Percentiles rank a stretch among this genome's conserved stretches.
phyloP scores from a whole-genome alignment of 2,797 vertebrate species.

The Cryptoblepharus egeriae region DNA sequence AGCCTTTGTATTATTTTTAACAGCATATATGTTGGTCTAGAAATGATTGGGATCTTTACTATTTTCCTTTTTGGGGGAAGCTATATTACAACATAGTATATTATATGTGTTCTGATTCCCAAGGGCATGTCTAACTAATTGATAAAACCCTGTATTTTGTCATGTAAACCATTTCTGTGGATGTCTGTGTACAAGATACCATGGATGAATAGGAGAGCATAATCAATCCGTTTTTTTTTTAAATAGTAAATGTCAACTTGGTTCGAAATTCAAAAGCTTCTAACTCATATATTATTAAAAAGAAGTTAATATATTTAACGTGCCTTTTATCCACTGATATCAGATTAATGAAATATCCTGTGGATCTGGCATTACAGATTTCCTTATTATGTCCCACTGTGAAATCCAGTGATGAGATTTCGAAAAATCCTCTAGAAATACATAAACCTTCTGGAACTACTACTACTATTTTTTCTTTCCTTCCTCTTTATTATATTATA shows the following conservation, averaged over 20 bases:
- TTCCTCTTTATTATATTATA: too few species aligned
- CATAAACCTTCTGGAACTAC: conserved; percentile 6
- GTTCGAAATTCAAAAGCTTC: conserved; percentile 11
- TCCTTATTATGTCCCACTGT: conserved; percentile 26
- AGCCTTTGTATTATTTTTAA: conserved; percentile 49
- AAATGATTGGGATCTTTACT: conserved; percentile 55
- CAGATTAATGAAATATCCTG: conserved; percentile 51
- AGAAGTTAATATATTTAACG: background rate
- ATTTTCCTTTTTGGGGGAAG: conserved; percentile 49
- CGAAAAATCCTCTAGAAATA: conserved; percentile 8
- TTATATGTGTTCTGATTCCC: conserved; percentile 8
- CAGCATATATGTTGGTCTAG: conserved; percentile 39
- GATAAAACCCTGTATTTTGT: conserved; percentile 15
- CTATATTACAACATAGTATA: conserved; percentile 11
- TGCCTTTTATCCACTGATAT: conserved; percentile 14
- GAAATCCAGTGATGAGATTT: conserved; percentile 33
- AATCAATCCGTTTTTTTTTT: background rate
- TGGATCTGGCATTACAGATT: conserved; percentile 53
- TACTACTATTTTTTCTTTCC: too few species aligned
- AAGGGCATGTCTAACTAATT: background rate
- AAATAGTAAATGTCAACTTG: background rate
- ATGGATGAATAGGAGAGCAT: background rate
- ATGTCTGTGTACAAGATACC: background rate
- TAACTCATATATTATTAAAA: background rate
- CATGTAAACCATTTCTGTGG: conserved; percentile 12